Conservation (phyloP, 2,113 vertebrate genomes). For the Oreocharis arfaki region DNA sequence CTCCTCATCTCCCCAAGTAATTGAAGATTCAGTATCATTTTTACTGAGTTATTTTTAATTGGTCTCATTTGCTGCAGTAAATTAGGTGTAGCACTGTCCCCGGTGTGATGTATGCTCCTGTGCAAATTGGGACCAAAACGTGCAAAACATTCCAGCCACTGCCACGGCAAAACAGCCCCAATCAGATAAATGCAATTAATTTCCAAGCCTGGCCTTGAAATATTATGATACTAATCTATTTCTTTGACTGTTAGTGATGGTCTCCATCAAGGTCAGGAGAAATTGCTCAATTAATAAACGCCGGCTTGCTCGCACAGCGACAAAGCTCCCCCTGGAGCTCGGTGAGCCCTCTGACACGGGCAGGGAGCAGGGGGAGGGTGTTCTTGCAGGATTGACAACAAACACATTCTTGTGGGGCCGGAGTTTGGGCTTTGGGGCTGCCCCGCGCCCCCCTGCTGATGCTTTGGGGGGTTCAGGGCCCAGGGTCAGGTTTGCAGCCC, state of each 20-base stretch:
- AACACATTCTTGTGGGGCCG: background rate
- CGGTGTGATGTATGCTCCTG: slow-evolving; percentile 5
- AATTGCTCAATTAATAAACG: slow-evolving; percentile 26
- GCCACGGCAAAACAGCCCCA: background rate
- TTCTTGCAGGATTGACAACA: accelerated
- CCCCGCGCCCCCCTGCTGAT: background rate
- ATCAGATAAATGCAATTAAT: slow-evolving; percentile 52
- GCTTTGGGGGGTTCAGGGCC: background rate
- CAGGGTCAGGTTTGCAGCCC: background rate
- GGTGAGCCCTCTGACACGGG: background rate
- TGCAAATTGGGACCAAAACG: slow-evolving; percentile 41
- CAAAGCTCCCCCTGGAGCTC: background rate
- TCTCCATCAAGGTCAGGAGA: slow-evolving; percentile 43
- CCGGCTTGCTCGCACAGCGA: background rate
- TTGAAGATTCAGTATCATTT: slow-evolving; percentile 47
- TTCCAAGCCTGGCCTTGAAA: slow-evolving; percentile 32
- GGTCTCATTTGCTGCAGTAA: slow-evolving; percentile 69
- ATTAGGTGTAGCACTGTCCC: slow-evolving; percentile 67
- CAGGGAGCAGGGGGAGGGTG: background rate
- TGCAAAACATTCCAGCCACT: background rate
- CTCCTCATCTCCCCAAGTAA: slow-evolving; percentile 52
- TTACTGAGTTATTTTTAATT: slow-evolving; percentile 68
- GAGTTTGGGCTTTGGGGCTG: background rate
- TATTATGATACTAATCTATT: slow-evolving; percentile 43
- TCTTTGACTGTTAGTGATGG: background rate